These are phyloP conservation scores for Mesembrinibis cayennensis DNA, from an alignment of 2,113 vertebrate species.

Conservation along the genomic window DNA sequence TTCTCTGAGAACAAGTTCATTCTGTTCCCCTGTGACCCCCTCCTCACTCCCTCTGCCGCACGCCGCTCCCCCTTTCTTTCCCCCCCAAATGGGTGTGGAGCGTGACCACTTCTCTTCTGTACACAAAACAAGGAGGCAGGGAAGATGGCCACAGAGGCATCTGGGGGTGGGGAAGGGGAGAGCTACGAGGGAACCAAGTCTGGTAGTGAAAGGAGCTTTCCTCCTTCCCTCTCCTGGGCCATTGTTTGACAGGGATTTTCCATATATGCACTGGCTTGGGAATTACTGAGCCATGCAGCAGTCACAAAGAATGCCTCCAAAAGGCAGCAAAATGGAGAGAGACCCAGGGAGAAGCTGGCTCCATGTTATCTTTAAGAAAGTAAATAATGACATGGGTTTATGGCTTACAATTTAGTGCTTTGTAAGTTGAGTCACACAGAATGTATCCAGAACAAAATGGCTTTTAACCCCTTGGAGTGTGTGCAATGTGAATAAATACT, in stretches of 20 bases:
- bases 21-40: not conserved
- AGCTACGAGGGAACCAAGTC: not conserved
- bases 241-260: not conserved
- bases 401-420: not conserved
- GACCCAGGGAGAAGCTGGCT: not conserved
- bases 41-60: not conserved
- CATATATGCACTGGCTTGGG: not conserved
- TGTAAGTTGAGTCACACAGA: not conserved
- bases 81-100: not conserved
- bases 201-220: not conserved
- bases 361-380: not conserved
- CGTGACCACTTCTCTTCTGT: not conserved
- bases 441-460: not conserved
- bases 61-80: not conserved
- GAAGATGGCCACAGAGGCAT: not conserved
- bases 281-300: not conserved
- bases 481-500: not conserved
- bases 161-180: not conserved
- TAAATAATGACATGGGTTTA: not conserved
- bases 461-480: not conserved
- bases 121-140: not conserved
- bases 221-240: not conserved
- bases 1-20: not conserved
- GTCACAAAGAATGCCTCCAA: not conserved
- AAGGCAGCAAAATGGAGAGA: not conserved